phyloP scores from a whole-genome alignment of 2,113 vertebrate species.

The Rhinichthys klamathensis region DNA sequence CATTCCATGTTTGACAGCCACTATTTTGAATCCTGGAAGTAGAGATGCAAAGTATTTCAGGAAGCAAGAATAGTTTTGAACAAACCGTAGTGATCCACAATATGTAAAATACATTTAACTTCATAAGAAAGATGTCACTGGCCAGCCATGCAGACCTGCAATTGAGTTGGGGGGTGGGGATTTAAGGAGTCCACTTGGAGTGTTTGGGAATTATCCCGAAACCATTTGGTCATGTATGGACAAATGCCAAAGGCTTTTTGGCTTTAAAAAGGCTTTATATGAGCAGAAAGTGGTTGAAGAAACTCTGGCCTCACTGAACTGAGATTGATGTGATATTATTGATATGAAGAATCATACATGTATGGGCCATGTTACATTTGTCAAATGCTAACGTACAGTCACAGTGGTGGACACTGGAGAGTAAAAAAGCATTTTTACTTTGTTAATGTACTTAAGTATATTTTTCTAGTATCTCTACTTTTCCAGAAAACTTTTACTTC shows the following conservation, averaged over 20 bases:
- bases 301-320: background rate
- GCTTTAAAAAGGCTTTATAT: slow-evolving; percentile 29
- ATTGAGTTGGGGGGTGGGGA: background rate
- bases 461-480: too few relatives aligned
- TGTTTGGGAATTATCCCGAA: slow-evolving; percentile 18
- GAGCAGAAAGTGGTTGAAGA: slow-evolving; percentile 18
- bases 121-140: background rate
- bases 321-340: background rate
- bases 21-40: background rate
- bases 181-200: slow-evolving; percentile 11
- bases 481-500: too few relatives aligned
- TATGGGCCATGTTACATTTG: background rate
- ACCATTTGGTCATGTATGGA: slow-evolving; percentile 24
- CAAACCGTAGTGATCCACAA: background rate
- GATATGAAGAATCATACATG: background rate
- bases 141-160: background rate
- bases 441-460: too few relatives aligned
- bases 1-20: background rate
- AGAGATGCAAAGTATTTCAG: background rate
- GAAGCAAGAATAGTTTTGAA: background rate
- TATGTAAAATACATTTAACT: background rate
- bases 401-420: background rate
- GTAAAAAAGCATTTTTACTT: too few relatives aligned
- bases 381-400: background rate
- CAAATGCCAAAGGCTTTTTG: slow-evolving; percentile 36